Percentiles rank a stretch among this genome's conserved stretches.
phyloP scores from a whole-genome alignment of 2,113 vertebrate species.

The Chlorodrepanis virens region DNA sequence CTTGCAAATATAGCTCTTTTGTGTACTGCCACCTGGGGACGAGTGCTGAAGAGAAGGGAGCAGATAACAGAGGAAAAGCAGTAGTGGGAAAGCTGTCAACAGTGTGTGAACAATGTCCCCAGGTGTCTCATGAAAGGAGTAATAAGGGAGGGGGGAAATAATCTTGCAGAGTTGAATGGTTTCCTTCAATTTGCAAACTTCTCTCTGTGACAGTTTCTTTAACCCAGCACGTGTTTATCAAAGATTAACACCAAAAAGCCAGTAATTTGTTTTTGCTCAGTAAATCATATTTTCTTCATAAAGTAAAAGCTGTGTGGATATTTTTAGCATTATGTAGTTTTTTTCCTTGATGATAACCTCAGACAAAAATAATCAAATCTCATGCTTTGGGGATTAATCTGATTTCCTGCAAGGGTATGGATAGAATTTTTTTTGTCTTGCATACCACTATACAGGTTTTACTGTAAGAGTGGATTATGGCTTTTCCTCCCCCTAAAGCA shows the following conservation, averaged over 20 bases:
- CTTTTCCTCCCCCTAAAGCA: background rate
- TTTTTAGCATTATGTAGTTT: slow-evolving; percentile 43
- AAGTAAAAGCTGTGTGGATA: slow-evolving; percentile 31
- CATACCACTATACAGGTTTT: slow-evolving; percentile 20
- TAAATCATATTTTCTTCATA: slow-evolving; percentile 57
- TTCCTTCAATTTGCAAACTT: slow-evolving; percentile 43
- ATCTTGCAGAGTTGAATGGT: slow-evolving; percentile 19
- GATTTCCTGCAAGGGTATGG: slow-evolving; percentile 61
- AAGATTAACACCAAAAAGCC: slow-evolving; percentile 57
- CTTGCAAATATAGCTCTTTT: background rate
- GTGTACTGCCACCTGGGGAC: background rate
- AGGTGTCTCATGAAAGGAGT: slow-evolving; percentile 19
- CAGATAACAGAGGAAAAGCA: background rate
- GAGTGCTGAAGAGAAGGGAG: background rate
- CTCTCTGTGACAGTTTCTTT: slow-evolving; percentile 6
- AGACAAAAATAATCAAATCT: slow-evolving; percentile 70
- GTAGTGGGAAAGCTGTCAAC: slow-evolving; percentile 30
- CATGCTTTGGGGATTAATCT: slow-evolving; percentile 67
- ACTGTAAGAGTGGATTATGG: slow-evolving; percentile 40
- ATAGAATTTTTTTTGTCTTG: slow-evolving; percentile 16
- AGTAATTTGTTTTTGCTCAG: slow-evolving; percentile 49
- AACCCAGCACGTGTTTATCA: slow-evolving; percentile 17
- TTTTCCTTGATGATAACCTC: slow-evolving; percentile 67
- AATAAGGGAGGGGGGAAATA: background rate
- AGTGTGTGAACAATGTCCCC: slow-evolving; percentile 21